A percentile compares a stretch with the other conserved stretches of the same genome.
Conservation (phyloP, 2,113 vertebrate species). For the Siphamia tubifer region DNA sequence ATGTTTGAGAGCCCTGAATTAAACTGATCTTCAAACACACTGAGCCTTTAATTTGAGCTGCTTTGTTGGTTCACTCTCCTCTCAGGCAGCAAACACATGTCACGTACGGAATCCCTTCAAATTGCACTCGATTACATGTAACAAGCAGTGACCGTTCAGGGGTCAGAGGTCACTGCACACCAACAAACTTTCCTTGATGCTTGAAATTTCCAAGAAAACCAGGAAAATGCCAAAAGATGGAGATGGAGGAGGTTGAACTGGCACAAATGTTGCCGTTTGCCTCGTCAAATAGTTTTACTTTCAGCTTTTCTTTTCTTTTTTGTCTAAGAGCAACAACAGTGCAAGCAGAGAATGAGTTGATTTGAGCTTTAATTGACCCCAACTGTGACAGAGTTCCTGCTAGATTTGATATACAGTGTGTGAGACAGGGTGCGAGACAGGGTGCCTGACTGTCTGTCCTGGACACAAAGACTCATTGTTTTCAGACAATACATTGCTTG, state of each 20-base stretch:
- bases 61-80: background rate
- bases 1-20: no score
- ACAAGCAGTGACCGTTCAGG: background rate
- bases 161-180: slow-evolving; percentile 35
- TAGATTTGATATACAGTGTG: slow-evolving; percentile 71
- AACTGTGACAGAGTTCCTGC: slow-evolving; percentile 56
- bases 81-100: background rate
- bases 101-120: background rate
- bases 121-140: background rate
- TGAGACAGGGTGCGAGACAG: slow-evolving; percentile 66
- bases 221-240: background rate
- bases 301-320: background rate
- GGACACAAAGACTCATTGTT: slow-evolving; percentile 72
- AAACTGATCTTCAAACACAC: background rate
- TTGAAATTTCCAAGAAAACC: background rate
- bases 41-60: background rate
- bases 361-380: slow-evolving; percentile 64
- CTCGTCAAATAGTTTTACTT: background rate
- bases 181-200: background rate
- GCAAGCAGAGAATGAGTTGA: slow-evolving; percentile 34
- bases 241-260: background rate
- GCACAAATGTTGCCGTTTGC: background rate
- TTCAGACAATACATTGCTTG: slow-evolving; percentile 60
- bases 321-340: background rate
- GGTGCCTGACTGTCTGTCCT: slow-evolving; percentile 74